Conservation (phyloP, 2,797 vertebrate species). For the Acanthiza pusilla region DNA sequence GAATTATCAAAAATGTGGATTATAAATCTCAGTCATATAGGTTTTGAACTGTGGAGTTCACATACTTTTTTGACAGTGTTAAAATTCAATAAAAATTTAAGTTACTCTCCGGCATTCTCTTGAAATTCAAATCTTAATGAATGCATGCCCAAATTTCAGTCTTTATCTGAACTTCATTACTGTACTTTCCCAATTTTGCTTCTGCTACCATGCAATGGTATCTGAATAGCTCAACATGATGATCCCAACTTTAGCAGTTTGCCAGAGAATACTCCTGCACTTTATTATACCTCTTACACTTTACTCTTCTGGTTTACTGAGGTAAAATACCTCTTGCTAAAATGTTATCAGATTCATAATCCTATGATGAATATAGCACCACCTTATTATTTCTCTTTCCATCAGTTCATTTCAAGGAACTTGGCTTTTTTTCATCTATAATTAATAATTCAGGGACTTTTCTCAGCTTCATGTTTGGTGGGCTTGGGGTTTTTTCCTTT, state of each 20-base stretch:
- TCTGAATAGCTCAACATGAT: neutral
- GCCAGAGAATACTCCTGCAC: neutral
- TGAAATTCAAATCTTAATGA: neutral
- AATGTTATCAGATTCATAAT: neutral
- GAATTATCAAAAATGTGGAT: neutral
- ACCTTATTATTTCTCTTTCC: neutral
- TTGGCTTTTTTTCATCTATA: neutral
- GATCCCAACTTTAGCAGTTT: neutral
- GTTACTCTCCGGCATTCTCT: neutral
- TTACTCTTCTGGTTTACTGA: neutral
- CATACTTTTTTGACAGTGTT: neutral
- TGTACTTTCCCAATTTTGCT: neutral
- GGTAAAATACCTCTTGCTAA: neutral
- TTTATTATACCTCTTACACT: neutral
- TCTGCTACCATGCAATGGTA: neutral
- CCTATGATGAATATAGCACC: neutral
- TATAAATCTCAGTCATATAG: neutral
- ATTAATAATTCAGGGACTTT: neutral
- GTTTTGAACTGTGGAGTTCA: neutral
- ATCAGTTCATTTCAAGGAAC: neutral
- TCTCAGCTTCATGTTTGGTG: neutral
- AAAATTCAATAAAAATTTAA: neutral
- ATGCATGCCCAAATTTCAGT: neutral
- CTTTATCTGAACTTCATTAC: neutral
- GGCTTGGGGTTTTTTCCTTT: too few species aligned